Conservation (phyloP, 2,113 vertebrate species). For the Calidris pugnax region DNA sequence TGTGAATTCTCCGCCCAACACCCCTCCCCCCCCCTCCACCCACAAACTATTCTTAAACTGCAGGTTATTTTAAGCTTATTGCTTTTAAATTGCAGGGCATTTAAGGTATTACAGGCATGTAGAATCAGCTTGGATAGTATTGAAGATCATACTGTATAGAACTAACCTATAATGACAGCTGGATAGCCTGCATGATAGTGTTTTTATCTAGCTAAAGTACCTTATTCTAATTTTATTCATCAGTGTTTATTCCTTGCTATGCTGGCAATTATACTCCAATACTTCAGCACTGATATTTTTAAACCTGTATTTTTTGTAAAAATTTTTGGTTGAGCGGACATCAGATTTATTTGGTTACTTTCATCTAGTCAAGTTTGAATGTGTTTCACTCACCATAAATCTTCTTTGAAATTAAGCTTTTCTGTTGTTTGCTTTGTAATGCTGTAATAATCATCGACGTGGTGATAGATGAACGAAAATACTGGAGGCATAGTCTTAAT, state of each 20-base stretch:
- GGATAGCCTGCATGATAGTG: not conserved
- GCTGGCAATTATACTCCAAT: not conserved
- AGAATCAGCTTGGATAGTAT: not conserved
- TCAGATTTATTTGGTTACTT: not conserved
- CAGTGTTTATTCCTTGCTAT: not conserved
- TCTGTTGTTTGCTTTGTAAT: not conserved
- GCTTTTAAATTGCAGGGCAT: not conserved
- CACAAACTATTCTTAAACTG: not conserved
- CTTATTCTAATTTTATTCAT: not conserved
- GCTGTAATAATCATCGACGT: not conserved
- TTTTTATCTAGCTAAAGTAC: not conserved
- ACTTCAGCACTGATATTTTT: not conserved
- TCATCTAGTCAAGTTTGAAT: not conserved
- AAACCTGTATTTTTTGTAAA: not conserved
- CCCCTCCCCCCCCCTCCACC: too few species aligned
- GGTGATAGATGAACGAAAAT: slow-evolving; percentile 2
- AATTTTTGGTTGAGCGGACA: not conserved
- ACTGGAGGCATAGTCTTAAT: not conserved
- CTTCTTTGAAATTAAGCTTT: slow-evolving; percentile 25
- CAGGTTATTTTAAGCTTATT: slow-evolving; percentile 9
- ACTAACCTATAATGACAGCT: not conserved
- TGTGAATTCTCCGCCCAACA: not conserved
- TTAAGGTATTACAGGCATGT: not conserved
- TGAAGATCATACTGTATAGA: not conserved
- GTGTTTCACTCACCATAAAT: not conserved